Evolutionary conservation across 2,888 invertebrate genomes (phyloP).

Genomic region (Ommatoiulus sabulosus): DNA sequence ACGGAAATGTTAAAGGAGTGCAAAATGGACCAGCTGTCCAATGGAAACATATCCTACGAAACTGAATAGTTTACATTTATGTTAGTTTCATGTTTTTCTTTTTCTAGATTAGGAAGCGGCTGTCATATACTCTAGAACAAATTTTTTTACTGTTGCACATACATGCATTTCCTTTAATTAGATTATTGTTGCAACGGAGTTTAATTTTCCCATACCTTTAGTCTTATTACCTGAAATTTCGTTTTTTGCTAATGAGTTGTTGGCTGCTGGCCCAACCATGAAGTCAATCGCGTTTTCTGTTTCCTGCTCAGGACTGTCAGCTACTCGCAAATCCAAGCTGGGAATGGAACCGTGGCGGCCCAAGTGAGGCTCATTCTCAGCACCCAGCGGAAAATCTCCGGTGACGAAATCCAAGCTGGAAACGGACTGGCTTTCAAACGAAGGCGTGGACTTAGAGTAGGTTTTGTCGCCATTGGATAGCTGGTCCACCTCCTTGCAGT

Average conservation of each 20-base stretch:
- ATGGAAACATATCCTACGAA: too few relatives aligned
- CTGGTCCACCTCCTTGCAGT: background rate
- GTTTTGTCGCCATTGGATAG: background rate
- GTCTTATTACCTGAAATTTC: background rate
- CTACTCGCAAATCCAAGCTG: slow-evolving; percentile 61
- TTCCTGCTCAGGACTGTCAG: slow-evolving; percentile 52
- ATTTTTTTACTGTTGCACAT: too few relatives aligned
- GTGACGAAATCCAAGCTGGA: slow-evolving; percentile 61
- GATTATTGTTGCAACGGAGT: too few relatives aligned
- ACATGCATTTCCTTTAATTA: too few relatives aligned
- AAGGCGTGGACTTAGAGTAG: slow-evolving; percentile 49
- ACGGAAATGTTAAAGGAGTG: too few relatives aligned
- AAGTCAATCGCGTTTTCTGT: slow-evolving; percentile 55
- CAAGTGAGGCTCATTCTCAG: slow-evolving; percentile 57
- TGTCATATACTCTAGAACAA: too few relatives aligned
- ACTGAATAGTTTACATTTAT: too few relatives aligned
- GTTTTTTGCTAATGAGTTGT: background rate
- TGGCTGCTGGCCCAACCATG: background rate
- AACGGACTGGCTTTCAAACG: slow-evolving; percentile 61
- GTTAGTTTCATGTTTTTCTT: too few relatives aligned
- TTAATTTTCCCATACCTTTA: background rate
- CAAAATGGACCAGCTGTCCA: too few relatives aligned
- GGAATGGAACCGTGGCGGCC: slow-evolving; percentile 61
- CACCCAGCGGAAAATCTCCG: slow-evolving; percentile 55
- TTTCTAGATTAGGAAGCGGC: too few relatives aligned